Evolutionary conservation across 2,888 invertebrate species (phyloP).

Genomic region (Acrobasis consociella): DNA sequence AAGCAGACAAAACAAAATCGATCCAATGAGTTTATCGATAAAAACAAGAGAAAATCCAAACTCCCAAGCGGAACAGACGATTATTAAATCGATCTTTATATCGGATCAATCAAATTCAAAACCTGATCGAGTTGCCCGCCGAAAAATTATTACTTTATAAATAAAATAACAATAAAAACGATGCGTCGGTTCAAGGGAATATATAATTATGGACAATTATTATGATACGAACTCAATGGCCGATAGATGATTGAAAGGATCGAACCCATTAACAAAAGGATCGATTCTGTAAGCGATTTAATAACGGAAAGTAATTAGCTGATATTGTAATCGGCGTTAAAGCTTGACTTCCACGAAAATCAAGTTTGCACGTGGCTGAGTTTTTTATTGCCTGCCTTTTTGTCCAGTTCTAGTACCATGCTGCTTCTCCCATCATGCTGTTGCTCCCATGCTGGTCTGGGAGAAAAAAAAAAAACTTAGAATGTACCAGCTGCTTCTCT

Average conservation of each 20-base stretch:
- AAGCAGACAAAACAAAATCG: conserved; percentile 58
- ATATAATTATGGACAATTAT: conserved; percentile 83
- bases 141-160: conserved; percentile 82
- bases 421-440: too few relatives aligned
- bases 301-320: conserved; percentile 74
- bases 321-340: conserved; percentile 60
- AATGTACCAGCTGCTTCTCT: too few relatives aligned
- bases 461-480: too few relatives aligned
- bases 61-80: conserved; percentile 70
- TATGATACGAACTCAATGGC: conserved; percentile 80
- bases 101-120: conserved; percentile 83
- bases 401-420: too few relatives aligned
- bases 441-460: too few relatives aligned
- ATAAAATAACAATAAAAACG: conserved; percentile 83
- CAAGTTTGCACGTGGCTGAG: conserved; percentile 30
- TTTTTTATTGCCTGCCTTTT: conserved; percentile 16
- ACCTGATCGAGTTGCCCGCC: conserved; percentile 76
- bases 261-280: conserved; percentile 81
- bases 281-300: conserved; percentile 79
- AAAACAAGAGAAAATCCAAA: conserved; percentile 66
- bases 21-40: conserved; percentile 68
- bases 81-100: conserved; percentile 81
- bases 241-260: conserved; percentile 83
- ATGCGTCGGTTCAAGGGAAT: conserved; percentile 78
- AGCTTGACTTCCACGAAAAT: conserved; percentile 45